Percentiles rank a stretch among this genome's conserved stretches.
These are phyloP conservation scores for Panthera leo DNA, from an alignment of 2,113 vertebrate species.

Conservation along the genomic window DNA sequence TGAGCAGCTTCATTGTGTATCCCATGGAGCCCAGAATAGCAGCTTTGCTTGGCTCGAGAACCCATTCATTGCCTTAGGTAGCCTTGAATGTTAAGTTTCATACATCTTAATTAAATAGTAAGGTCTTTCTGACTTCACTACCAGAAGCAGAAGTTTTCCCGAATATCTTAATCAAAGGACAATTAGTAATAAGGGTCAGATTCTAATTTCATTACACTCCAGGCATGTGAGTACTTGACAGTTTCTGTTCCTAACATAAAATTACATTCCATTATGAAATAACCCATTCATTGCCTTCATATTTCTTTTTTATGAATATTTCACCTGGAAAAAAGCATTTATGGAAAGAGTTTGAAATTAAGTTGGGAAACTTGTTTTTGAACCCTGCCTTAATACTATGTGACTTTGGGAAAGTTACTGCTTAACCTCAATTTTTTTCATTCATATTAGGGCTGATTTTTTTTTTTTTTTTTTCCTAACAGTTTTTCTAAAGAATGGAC, in stretches of 20 bases:
- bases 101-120: conserved; percentile 37
- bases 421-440: conserved; percentile 19
- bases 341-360: conserved; percentile 23
- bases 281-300: neutral
- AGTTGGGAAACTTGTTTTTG: conserved; percentile 25
- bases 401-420: neutral
- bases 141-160: conserved; percentile 11
- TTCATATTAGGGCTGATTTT: neutral
- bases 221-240: neutral
- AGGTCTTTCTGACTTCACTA: neutral
- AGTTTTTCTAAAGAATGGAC: conserved; percentile 3
- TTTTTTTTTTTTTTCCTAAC: neutral
- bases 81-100: neutral
- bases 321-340: neutral
- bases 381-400: neutral
- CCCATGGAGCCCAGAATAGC: neutral
- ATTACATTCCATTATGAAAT: conserved; percentile 41
- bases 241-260: neutral
- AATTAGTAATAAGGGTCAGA: neutral
- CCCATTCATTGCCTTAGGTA: neutral
- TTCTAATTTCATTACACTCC: neutral
- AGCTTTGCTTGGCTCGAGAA: neutral
- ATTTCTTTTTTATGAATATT: conserved; percentile 20
- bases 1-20: neutral
- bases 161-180: neutral